phyloP scores from a whole-genome alignment of 64 coral and sea anemone genomes.

The Porites lutea region DNA sequence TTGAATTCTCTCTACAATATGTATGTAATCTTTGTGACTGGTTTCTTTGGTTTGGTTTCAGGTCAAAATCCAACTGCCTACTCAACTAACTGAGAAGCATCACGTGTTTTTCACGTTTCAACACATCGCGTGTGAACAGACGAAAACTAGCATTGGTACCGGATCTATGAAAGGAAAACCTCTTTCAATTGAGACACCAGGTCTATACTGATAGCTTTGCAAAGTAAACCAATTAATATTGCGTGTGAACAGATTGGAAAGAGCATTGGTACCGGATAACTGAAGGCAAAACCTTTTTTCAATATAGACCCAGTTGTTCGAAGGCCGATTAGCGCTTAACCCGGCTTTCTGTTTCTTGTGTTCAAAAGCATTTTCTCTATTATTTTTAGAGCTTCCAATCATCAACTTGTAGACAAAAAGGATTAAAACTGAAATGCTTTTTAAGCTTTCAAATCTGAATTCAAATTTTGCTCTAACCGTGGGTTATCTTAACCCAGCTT shows the following conservation, averaged over 20 bases:
- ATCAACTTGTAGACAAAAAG: no score
- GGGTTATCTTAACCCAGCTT: no score
- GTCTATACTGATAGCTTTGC: background rate
- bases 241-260: conserved; percentile 88
- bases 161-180: conserved; percentile 89
- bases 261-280: conserved; percentile 67
- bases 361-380: no score
- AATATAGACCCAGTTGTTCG: no score
- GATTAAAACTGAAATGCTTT: no score
- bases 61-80: conserved; percentile 96
- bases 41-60: conserved; percentile 8
- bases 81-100: conserved; percentile 92
- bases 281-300: conserved; percentile 68
- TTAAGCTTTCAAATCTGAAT: no score
- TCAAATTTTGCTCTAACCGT: no score
- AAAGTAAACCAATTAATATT: conserved; percentile 19
- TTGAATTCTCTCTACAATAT: no score
- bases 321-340: no score
- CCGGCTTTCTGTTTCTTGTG: no score
- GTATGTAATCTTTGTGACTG: no score
- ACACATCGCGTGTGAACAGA: conserved; percentile 94
- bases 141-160: conserved; percentile 72
- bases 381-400: no score
- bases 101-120: conserved; percentile 99
- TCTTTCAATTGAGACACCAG: conserved; percentile 78